phyloP scores from a whole-genome alignment of 2,797 vertebrate genomes.

The Etheostoma nigrum region DNA sequence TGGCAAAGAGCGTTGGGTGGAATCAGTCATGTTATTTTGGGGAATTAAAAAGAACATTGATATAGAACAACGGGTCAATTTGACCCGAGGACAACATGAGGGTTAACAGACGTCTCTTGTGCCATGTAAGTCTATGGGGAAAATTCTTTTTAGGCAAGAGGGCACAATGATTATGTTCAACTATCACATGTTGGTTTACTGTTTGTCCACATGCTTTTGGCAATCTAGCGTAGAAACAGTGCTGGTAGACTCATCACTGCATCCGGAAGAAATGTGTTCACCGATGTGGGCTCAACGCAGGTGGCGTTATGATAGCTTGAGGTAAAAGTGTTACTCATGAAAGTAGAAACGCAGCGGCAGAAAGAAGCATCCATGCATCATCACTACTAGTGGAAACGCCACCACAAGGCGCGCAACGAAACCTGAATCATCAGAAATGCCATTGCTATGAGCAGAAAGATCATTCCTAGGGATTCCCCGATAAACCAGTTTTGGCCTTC shows the following conservation, averaged over 20 bases:
- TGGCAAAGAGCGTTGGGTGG: too few species aligned
- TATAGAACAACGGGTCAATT: too few species aligned
- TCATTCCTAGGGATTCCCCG: background rate
- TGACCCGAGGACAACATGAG: too few species aligned
- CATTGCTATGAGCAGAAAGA: background rate
- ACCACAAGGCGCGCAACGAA: constrained; percentile 24
- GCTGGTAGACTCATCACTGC: background rate
- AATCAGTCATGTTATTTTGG: too few species aligned
- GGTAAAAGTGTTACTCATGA: constrained; percentile 13
- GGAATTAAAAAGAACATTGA: too few species aligned
- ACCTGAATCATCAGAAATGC: constrained; percentile 47
- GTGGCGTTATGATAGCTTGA: constrained; percentile 20
- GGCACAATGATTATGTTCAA: background rate
- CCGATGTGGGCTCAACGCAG: background rate
- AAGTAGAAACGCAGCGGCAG: constrained; percentile 17
- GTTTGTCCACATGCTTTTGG: background rate
- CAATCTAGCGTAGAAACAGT: background rate
- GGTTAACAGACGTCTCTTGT: too few species aligned
- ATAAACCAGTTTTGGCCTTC: background rate
- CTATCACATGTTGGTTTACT: too few species aligned
- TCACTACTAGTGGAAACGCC: constrained; percentile 46
- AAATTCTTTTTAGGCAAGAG: too few species aligned
- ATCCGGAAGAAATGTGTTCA: constrained; percentile 15
- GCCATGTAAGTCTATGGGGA: too few species aligned
- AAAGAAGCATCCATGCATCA: constrained; percentile 13